Evolutionary conservation across 2,888 invertebrate species (phyloP).

Genomic region (Bhutanitis thaidina): DNA sequence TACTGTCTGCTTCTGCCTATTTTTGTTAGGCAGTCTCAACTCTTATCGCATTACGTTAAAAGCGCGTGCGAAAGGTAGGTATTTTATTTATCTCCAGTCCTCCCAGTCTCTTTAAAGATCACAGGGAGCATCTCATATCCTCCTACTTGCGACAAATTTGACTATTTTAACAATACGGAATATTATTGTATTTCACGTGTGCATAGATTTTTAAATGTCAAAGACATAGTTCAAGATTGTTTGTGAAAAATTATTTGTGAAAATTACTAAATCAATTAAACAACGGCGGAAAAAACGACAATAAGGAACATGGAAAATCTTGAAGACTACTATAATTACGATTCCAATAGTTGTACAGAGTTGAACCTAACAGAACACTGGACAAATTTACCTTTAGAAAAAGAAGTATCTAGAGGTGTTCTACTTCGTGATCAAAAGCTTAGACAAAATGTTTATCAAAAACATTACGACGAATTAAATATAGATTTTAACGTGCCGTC

Average conservation of each 20-base stretch:
- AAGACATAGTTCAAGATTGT: no score
- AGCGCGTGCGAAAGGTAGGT: no score
- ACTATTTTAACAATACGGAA: no score
- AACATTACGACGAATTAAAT: neutral
- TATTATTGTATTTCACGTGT: no score
- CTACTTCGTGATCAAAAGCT: neutral
- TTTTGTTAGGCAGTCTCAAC: no score
- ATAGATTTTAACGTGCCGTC: conserved; percentile 20
- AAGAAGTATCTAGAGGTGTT: conserved; percentile 1
- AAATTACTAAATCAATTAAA: neutral
- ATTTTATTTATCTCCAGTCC: no score
- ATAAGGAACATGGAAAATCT: conserved; percentile 1
- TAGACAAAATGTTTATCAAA: neutral
- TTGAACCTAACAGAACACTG: conserved; percentile 29
- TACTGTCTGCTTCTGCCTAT: no score
- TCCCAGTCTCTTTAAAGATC: no score
- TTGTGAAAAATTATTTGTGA: conserved; percentile 1
- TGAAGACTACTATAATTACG: neutral
- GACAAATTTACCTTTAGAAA: conserved; percentile 22
- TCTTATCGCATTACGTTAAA: no score
- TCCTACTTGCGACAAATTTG: no score
- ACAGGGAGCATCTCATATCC: no score
- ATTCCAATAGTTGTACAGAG: conserved; percentile 19
- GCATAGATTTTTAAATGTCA: no score
- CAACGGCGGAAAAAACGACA: neutral